A percentile compares a stretch with the other conserved stretches of the same genome.
Conservation (phyloP, 2,888 invertebrate genomes). For the Calameuta pallipes region DNA sequence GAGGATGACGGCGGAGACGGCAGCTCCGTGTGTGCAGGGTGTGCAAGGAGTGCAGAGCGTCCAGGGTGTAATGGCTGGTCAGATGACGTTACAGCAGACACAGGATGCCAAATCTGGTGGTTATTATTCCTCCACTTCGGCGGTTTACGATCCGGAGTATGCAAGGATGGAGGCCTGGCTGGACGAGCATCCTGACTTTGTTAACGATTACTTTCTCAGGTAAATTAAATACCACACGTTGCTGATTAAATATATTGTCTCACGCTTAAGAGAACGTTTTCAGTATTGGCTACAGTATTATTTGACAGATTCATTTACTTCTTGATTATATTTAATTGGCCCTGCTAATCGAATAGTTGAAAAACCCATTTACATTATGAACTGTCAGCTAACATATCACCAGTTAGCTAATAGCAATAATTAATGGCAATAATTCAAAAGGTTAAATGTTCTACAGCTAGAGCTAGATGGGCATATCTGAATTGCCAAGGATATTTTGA, state of each 20-base stretch:
- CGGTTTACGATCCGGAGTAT: conserved; percentile 84
- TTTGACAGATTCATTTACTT: background rate
- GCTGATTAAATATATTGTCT: background rate
- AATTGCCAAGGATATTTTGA: background rate
- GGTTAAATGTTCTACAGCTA: background rate
- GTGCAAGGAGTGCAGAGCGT: conserved; percentile 71
- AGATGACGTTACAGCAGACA: conserved; percentile 52
- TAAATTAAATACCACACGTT: conserved; percentile 54
- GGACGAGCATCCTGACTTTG: conserved; percentile 96
- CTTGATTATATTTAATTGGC: background rate
- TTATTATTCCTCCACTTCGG: conserved; percentile 51
- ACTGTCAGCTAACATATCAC: background rate
- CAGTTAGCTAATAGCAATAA: background rate
- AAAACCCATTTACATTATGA: background rate
- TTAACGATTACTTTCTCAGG: conserved; percentile 95
- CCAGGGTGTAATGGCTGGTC: conserved; percentile 41
- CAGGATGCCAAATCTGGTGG: conserved; percentile 51
- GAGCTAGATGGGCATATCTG: background rate
- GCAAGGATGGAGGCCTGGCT: conserved; percentile 95
- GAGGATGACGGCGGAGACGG: conserved; percentile 75
- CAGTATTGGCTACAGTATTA: background rate
- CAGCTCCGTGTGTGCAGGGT: conserved; percentile 75
- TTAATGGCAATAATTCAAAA: background rate
- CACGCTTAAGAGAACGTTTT: background rate
- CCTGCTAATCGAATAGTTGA: background rate